Evolutionary conservation across 2,888 invertebrate species (phyloP).

Genomic region (Seira sanloemensis): DNA sequence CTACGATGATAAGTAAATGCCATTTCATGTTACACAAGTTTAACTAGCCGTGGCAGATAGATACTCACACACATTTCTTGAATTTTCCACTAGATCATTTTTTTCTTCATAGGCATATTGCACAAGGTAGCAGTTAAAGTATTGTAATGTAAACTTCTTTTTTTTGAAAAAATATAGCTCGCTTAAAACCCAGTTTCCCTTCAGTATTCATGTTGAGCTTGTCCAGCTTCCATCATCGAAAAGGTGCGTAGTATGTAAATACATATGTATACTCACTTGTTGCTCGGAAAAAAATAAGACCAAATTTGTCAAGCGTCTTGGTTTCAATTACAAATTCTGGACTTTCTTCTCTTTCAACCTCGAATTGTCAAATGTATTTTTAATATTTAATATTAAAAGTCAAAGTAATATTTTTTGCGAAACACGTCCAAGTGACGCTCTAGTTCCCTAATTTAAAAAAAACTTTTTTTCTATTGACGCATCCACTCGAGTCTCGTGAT

Average conservation of each 20-base stretch:
- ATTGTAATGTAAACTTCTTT: not conserved
- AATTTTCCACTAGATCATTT: too few relatives aligned
- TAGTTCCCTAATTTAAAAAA: too few relatives aligned
- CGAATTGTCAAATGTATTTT: not conserved
- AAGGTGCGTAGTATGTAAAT: not conserved
- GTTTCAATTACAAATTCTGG: not conserved
- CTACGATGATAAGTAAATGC: too few relatives aligned
- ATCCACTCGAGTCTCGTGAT: too few relatives aligned
- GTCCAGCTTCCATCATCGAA: not conserved
- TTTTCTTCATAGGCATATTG: not conserved
- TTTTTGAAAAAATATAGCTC: not conserved
- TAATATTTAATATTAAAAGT: not conserved
- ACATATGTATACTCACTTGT: not conserved
- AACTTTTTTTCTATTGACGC: too few relatives aligned
- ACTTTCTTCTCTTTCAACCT: not conserved
- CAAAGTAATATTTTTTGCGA: not conserved
- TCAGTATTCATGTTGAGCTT: conserved; percentile 10
- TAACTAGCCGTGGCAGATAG: too few relatives aligned
- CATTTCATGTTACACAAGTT: too few relatives aligned
- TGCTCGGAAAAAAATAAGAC: not conserved
- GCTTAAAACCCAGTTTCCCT: not conserved
- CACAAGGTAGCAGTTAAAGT: not conserved
- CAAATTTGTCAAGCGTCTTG: not conserved
- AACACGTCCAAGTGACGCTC: too few relatives aligned
- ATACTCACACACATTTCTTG: too few relatives aligned